Evolutionary conservation across 92 coral and sea anemone genomes (phyloP).

Genomic region (Palythoa grandis): DNA sequence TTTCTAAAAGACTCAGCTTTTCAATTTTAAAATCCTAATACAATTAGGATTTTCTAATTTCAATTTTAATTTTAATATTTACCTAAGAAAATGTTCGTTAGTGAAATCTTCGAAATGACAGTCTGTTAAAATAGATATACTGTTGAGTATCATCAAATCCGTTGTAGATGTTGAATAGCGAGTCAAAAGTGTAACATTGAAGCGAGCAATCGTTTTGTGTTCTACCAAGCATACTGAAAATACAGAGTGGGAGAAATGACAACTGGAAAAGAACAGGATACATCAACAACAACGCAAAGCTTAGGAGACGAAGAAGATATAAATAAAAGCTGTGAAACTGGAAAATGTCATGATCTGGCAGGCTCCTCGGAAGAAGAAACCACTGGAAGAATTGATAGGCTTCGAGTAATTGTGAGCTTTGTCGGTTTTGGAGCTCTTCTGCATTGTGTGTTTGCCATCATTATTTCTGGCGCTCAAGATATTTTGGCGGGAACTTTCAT

Average conservation of each 20-base stretch:
- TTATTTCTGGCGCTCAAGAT: conserved; percentile 81
- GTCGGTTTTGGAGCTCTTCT: conserved; percentile 71
- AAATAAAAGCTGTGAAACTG: conserved; percentile 31
- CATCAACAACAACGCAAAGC: background rate
- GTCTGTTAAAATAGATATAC: background rate
- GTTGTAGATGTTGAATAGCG: background rate
- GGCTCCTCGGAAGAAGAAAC: conserved; percentile 34
- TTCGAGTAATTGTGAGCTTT: conserved; percentile 71
- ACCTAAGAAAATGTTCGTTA: background rate
- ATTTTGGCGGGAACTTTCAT: conserved; percentile 81
- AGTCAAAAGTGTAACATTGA: background rate
- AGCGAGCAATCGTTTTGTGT: background rate
- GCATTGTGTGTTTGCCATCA: conserved; percentile 65
- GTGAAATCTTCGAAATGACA: background rate
- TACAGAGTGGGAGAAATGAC: background rate
- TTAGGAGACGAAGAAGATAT: background rate
- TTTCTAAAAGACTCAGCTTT: background rate
- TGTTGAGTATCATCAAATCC: background rate
- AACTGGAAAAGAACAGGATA: background rate
- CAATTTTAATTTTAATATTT: background rate
- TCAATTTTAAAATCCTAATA: background rate
- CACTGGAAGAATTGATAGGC: conserved; percentile 46
- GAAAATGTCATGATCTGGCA: conserved; percentile 26
- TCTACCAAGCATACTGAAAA: too few relatives aligned
- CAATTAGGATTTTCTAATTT: background rate